Evolutionary conservation across 2,113 vertebrate genomes (phyloP).

Genomic region (Hippocampus barbouri): DNA sequence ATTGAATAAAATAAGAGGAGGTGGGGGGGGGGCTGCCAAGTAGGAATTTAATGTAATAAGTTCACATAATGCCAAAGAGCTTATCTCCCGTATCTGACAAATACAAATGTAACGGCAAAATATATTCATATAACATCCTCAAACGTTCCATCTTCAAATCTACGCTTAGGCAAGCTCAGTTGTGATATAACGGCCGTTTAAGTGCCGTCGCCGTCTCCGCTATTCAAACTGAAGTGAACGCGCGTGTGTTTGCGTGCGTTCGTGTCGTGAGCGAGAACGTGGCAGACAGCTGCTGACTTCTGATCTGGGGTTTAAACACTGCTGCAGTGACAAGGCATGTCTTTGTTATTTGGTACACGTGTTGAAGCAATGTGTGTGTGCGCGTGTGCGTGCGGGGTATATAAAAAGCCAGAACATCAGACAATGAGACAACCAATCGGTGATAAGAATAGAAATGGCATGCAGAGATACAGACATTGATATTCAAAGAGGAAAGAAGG

Average conservation of each 20-base stretch:
- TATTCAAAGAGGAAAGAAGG: background rate
- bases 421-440: conserved; percentile 17
- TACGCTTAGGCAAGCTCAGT: no score
- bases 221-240: conserved; percentile 12
- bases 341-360: conserved; percentile 6
- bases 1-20: background rate
- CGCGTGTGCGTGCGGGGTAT: conserved; percentile 20
- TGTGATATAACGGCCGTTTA: background rate
- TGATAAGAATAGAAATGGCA: conserved; percentile 40
- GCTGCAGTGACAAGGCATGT: conserved; percentile 13
- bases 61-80: background rate
- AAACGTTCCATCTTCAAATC: no score
- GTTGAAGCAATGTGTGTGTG: background rate
- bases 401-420: conserved; percentile 38
- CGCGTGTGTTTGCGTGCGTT: conserved; percentile 24
- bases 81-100: background rate
- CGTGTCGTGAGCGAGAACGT: conserved; percentile 36
- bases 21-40: background rate
- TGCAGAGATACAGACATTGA: conserved; percentile 12
- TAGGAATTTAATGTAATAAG: background rate
- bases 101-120: background rate
- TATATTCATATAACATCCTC: no score
- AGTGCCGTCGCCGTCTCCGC: conserved; percentile 11
- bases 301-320: conserved; percentile 33
- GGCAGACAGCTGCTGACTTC: conserved; percentile 57